A percentile compares a stretch with the other conserved stretches of the same genome.
Conservation (phyloP, 1,140 invertebrate genomes). For the Megalopta genalis region DNA sequence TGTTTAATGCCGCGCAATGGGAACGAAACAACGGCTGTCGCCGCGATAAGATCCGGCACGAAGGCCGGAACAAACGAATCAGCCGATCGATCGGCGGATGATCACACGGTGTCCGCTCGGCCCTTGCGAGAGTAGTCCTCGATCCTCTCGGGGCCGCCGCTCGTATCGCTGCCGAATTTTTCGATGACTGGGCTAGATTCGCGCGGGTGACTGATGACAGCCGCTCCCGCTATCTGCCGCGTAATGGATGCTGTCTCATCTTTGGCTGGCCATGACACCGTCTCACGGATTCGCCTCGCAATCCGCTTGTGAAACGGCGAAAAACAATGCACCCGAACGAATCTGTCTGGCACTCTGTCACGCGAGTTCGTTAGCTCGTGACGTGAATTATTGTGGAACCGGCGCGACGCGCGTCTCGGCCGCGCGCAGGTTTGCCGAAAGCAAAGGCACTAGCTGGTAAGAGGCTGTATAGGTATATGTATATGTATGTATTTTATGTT, state of each 20-base stretch:
- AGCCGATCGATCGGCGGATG: conserved; percentile 39
- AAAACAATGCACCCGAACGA: conserved; percentile 21
- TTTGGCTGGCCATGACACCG: conserved; percentile 51
- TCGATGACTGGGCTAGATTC: conserved; percentile 47
- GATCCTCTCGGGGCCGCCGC: not conserved
- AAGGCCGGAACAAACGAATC: conserved; percentile 17
- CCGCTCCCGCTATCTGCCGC: conserved; percentile 8
- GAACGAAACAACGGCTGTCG: not conserved
- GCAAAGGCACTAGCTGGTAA: too few relatives aligned
- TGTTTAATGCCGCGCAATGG: conserved; percentile 17
- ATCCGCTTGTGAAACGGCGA: conserved; percentile 9
- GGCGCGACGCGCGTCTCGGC: too few relatives aligned
- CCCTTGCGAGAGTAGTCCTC: too few relatives aligned
- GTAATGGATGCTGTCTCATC: conserved; percentile 19
- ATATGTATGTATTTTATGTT: too few relatives aligned
- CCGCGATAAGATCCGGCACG: conserved; percentile 21
- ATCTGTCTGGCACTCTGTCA: conserved; percentile 18
- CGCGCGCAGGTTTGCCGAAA: too few relatives aligned
- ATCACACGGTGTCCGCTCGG: not conserved
- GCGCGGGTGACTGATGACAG: conserved; percentile 46
- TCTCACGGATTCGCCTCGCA: conserved; percentile 16
- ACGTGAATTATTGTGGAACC: conserved; percentile 9
- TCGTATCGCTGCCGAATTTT: conserved; percentile 36
- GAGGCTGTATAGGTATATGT: too few relatives aligned
- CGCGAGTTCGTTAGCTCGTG: conserved; percentile 21